A percentile compares a stretch with the other conserved stretches of the same genome.
phyloP scores from a whole-genome alignment of 2,888 invertebrate genomes.

The Drosophila fulvimacula region DNA sequence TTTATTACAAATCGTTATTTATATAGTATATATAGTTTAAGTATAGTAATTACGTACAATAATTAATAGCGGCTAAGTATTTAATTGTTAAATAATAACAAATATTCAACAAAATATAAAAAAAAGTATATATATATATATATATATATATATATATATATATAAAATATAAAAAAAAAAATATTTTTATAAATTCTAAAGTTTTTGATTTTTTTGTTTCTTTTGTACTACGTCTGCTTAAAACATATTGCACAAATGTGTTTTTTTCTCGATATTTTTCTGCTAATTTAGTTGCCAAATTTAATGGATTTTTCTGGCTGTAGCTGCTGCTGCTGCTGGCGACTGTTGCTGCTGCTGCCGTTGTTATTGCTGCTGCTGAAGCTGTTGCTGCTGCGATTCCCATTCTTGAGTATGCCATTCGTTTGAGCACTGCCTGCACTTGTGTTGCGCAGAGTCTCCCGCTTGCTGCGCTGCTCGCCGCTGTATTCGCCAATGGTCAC shows the following conservation, averaged over 20 bases:
- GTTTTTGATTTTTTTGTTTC: conserved; percentile 3
- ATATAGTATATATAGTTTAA: conserved; percentile 38
- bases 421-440: conserved; percentile 46
- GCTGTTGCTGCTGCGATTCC: conserved; percentile 55
- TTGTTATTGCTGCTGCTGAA: conserved; percentile 43
- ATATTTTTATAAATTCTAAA: background rate
- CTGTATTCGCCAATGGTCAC: conserved; percentile 90
- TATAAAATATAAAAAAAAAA: conserved; percentile 32
- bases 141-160: too few relatives aligned
- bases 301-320: conserved; percentile 82
- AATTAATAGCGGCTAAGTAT: conserved; percentile 41
- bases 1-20: conserved; percentile 59
- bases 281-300: conserved; percentile 80
- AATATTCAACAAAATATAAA: conserved; percentile 64
- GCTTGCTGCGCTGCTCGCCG: conserved; percentile 84
- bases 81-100: conserved; percentile 61
- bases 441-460: conserved; percentile 65
- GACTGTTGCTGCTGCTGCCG: conserved; percentile 44
- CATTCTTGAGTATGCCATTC: conserved; percentile 48
- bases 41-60: conserved; percentile 36
- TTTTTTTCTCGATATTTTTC: conserved; percentile 4
- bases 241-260: conserved; percentile 55
- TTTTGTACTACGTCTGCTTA: conserved; percentile 37
- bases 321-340: conserved; percentile 23
- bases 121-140: conserved; percentile 9